These are phyloP conservation scores for Phasianus colchicus DNA, from an alignment of 2,113 vertebrate species.

Conservation along the genomic window DNA sequence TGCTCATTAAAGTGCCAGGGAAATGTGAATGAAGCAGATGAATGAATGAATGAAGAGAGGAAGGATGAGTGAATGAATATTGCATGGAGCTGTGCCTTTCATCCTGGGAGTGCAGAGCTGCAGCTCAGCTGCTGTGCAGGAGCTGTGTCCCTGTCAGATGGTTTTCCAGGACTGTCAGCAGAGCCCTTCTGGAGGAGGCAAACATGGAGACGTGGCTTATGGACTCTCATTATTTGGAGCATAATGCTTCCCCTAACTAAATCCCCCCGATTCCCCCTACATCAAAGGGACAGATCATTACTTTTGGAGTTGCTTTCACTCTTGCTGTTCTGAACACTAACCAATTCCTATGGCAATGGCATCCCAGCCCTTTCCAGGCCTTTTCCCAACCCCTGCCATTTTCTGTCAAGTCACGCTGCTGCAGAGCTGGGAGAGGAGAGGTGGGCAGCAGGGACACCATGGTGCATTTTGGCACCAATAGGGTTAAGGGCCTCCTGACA, in stretches of 20 bases:
- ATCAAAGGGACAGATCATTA: slow-evolving; percentile 59
- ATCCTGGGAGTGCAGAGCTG: slow-evolving; percentile 25
- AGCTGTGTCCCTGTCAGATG: neutral
- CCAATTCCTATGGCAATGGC: slow-evolving; percentile 67
- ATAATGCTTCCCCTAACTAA: slow-evolving; percentile 22
- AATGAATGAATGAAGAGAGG: slow-evolving; percentile 71
- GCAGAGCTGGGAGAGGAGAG: neutral
- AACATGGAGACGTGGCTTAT: slow-evolving; percentile 28
- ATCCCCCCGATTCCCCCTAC: slow-evolving; percentile 27
- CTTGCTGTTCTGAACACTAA: slow-evolving; percentile 25
- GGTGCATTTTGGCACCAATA: neutral
- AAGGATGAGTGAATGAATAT: slow-evolving; percentile 72
- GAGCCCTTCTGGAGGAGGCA: neutral
- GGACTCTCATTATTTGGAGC: neutral
- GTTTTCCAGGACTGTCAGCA: slow-evolving; percentile 10
- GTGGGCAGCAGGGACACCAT: neutral
- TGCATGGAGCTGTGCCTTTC: slow-evolving; percentile 57
- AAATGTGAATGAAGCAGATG: slow-evolving; percentile 74
- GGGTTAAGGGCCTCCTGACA: neutral
- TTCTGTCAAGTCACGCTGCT: neutral
- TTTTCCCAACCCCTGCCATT: slow-evolving; percentile 51
- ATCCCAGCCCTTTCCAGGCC: slow-evolving; percentile 41
- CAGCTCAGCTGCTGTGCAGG: slow-evolving; percentile 23
- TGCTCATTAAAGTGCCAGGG: slow-evolving; percentile 28
- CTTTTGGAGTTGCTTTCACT: slow-evolving; percentile 40